phyloP scores from a whole-genome alignment of 2,888 invertebrate genomes.

The Tenthredo scrophulariae region DNA sequence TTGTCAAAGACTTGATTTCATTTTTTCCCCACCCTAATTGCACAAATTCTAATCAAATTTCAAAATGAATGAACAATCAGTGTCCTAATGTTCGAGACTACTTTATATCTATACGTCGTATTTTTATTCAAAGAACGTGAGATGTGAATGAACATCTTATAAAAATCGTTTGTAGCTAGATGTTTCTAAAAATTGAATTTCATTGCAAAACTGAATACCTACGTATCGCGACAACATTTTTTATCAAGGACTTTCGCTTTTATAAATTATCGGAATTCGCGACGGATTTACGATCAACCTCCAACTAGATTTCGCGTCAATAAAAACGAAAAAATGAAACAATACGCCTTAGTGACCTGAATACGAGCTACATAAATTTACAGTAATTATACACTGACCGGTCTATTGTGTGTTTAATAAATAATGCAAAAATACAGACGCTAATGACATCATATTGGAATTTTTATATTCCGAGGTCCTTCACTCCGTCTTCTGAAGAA shows the following conservation, averaged over 20 bases:
- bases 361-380: background rate
- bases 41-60: background rate
- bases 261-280: conserved; percentile 1
- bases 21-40: background rate
- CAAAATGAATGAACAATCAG: background rate
- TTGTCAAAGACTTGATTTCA: background rate
- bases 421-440: conserved; percentile 17
- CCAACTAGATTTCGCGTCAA: background rate
- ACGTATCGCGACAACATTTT: background rate
- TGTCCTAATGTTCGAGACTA: background rate
- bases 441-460: conserved; percentile 35
- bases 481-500: conserved; percentile 17
- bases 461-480: conserved; percentile 1
- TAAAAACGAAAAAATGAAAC: background rate
- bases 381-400: background rate
- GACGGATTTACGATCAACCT: background rate
- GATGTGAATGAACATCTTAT: background rate
- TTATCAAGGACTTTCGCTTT: background rate
- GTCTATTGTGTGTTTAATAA: background rate
- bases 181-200: conserved; percentile 2
- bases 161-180: background rate
- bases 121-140: background rate
- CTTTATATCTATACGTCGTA: background rate
- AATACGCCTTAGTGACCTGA: background rate
- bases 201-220: background rate